A percentile compares a stretch with the other conserved stretches of the same genome.
Evolutionary conservation across 2,888 invertebrate species (phyloP).

Genomic region (Amphipoea lucens): DNA sequence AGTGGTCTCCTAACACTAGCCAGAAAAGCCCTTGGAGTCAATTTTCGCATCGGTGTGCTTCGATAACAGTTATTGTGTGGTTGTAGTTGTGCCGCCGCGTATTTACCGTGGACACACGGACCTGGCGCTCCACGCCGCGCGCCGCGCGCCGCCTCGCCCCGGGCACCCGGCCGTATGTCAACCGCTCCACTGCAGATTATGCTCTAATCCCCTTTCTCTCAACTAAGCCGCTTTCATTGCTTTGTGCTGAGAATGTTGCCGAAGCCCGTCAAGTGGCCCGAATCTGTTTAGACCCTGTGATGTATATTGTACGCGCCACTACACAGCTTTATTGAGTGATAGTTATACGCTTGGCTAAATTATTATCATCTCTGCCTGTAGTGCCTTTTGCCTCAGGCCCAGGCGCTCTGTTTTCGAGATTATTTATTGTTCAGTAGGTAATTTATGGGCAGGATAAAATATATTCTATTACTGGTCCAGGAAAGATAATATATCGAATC

Average conservation of each 20-base stretch:
- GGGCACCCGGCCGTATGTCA: slow-evolving; percentile 84
- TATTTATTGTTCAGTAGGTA: slow-evolving; percentile 58
- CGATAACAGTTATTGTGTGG: slow-evolving; percentile 59
- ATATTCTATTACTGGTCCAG: slow-evolving; percentile 59
- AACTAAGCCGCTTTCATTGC: slow-evolving; percentile 88
- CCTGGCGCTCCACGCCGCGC: slow-evolving; percentile 15
- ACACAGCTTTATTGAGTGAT: slow-evolving; percentile 61
- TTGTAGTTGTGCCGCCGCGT: slow-evolving; percentile 52
- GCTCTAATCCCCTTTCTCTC: slow-evolving; percentile 87
- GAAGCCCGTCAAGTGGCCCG: slow-evolving; percentile 86
- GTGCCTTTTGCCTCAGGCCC: slow-evolving; percentile 41
- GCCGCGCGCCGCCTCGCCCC: slow-evolving; percentile 41
- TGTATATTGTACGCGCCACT: slow-evolving; percentile 62
- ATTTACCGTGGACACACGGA: slow-evolving; percentile 75
- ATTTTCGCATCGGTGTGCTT: slow-evolving; percentile 55
- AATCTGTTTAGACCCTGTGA: slow-evolving; percentile 80
- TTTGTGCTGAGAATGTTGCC: slow-evolving; percentile 84
- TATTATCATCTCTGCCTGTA: slow-evolving; percentile 46
- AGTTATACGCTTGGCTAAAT: slow-evolving; percentile 53
- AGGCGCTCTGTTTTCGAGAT: slow-evolving; percentile 44
- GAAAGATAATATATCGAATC: slow-evolving; percentile 52
- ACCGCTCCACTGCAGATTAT: slow-evolving; percentile 87
- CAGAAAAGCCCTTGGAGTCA: slow-evolving; percentile 49
- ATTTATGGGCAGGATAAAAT: slow-evolving; percentile 63
- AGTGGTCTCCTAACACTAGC: not conserved